Percentiles rank a stretch among this genome's conserved stretches.
phyloP scores from a whole-genome alignment of 2,888 invertebrate species.

The Blera fallax region DNA sequence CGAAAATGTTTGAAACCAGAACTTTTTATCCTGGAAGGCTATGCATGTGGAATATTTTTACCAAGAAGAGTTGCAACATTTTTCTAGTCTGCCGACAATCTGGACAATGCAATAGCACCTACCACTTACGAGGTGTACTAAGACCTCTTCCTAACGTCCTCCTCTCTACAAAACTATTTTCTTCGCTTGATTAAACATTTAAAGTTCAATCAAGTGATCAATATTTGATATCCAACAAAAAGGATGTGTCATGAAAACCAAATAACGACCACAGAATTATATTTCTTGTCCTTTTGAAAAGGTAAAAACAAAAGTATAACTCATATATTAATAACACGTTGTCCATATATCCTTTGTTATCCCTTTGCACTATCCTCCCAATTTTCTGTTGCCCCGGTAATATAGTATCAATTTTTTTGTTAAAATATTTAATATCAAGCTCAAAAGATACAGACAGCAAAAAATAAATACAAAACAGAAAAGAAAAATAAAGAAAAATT shows the following conservation, averaged over 20 bases:
- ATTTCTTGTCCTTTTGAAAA: background rate
- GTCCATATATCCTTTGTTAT: background rate
- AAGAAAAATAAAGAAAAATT: slow-evolving; percentile 67
- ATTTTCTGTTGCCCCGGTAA: background rate
- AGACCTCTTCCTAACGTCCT: too few species aligned
- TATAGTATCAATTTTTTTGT: background rate
- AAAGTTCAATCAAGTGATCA: background rate
- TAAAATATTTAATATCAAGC: slow-evolving; percentile 44
- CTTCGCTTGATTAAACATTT: too few species aligned
- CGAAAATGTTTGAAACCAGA: too few species aligned
- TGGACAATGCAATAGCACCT: too few species aligned
- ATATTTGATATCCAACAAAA: background rate
- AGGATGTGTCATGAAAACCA: background rate
- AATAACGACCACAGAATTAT: too few species aligned
- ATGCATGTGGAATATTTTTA: too few species aligned
- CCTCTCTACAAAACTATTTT: too few species aligned
- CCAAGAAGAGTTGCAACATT: too few species aligned
- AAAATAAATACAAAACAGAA: slow-evolving; percentile 28
- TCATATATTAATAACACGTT: background rate
- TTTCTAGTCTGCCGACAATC: too few species aligned
- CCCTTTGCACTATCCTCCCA: background rate
- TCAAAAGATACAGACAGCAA: slow-evolving; percentile 29
- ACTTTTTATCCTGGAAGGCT: too few species aligned
- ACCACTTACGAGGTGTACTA: too few species aligned
- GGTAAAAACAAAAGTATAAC: background rate